These are phyloP conservation scores for Cygnus buccinator DNA, from an alignment of 2,113 vertebrate species.

Conservation along the genomic window DNA sequence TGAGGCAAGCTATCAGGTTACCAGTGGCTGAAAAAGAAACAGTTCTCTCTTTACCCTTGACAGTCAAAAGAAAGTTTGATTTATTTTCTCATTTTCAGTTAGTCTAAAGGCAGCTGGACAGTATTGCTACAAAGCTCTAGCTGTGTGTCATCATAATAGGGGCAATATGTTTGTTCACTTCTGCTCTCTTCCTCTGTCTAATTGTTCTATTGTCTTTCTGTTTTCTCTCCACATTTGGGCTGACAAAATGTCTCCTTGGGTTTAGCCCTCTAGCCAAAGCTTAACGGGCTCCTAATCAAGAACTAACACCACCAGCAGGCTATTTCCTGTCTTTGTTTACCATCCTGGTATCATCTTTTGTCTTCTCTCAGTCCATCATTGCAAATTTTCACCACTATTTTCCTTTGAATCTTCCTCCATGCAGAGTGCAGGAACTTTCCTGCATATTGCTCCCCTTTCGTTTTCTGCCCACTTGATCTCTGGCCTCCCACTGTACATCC, in stretches of 20 bases:
- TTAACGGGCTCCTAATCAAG: conserved; percentile 50
- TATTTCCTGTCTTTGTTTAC: conserved; percentile 65
- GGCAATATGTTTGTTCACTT: conserved; percentile 57
- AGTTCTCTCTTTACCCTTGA: conserved; percentile 70
- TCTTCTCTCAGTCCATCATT: not conserved
- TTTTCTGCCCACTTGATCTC: not conserved
- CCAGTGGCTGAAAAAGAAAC: conserved; percentile 61
- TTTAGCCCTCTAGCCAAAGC: conserved; percentile 68
- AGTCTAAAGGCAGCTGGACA: conserved; percentile 72
- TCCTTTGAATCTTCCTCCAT: not conserved
- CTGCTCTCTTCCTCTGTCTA: conserved; percentile 54
- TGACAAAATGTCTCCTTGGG: conserved; percentile 54
- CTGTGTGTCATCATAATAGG: conserved; percentile 45
- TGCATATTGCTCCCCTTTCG: not conserved
- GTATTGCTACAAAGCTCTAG: conserved; percentile 64
- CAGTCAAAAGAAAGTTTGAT: conserved; percentile 74
- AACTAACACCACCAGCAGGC: conserved; percentile 48
- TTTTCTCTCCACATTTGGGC: conserved; percentile 42
- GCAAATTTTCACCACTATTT: conserved; percentile 17
- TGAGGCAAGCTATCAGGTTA: conserved; percentile 41
- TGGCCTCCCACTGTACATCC: not conserved
- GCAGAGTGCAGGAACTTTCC: not conserved
- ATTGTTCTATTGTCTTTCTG: conserved; percentile 58
- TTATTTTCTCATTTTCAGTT: conserved; percentile 78
- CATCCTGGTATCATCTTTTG: conserved; percentile 37